Conservation (phyloP, 2,797 vertebrate genomes). For the Sebastes hopkinsi region DNA sequence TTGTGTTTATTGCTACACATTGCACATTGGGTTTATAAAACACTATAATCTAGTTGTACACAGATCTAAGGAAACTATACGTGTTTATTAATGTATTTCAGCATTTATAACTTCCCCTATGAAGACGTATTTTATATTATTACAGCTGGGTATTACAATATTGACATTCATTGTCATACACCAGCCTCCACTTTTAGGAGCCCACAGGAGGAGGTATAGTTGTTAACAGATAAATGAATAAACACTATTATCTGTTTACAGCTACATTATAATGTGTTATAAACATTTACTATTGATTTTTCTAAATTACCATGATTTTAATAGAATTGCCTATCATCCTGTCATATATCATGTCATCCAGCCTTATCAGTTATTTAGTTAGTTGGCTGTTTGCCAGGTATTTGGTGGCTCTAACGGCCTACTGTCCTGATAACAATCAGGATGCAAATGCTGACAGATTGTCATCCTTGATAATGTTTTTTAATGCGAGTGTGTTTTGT, state of each 20-base stretch:
- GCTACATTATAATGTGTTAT: not conserved
- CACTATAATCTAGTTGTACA: not conserved
- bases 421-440: constrained; percentile 48
- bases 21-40: not conserved
- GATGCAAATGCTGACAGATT: constrained; percentile 26
- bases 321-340: not conserved
- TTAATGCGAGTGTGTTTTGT: not conserved
- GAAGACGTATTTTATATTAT: not conserved
- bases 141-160: not conserved
- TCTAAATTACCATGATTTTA: not conserved
- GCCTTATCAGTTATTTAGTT: not conserved
- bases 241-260: not conserved
- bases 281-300: not conserved
- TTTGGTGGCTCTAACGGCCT: not conserved
- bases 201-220: too few relatives aligned
- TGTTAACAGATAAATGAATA: not conserved
- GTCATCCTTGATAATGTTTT: constrained; percentile 7
- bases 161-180: not conserved
- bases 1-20: too few relatives aligned
- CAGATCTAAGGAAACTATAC: not conserved
- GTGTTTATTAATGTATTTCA: not conserved
- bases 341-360: not conserved
- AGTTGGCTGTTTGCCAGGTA: not conserved
- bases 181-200: not conserved
- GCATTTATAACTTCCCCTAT: not conserved